Percentiles rank a stretch among this genome's conserved stretches.
These are phyloP conservation scores for Gymnocheta viridis DNA, from an alignment of 2,888 invertebrate species.

Conservation along the genomic window DNA sequence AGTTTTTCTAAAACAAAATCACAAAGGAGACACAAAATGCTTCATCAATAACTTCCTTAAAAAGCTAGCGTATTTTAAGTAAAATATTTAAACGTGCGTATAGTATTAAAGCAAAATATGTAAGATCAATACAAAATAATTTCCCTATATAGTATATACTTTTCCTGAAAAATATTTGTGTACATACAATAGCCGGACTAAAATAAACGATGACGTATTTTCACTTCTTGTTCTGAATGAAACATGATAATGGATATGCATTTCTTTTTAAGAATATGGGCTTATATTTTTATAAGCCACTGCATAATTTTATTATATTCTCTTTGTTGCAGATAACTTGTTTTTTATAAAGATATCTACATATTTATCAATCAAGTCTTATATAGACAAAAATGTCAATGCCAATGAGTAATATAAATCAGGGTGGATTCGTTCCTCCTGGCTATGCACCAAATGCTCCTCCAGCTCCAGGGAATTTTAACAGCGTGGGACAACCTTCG, in stretches of 20 bases:
- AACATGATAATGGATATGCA: no score
- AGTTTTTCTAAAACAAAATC: not conserved
- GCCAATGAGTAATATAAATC: conserved; percentile 78
- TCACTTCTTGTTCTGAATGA: no score
- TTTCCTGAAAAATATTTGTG: not conserved
- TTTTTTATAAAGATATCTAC: not conserved
- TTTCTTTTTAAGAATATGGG: no score
- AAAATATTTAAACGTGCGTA: not conserved
- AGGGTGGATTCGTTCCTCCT: conserved; percentile 79
- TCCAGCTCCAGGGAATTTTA: conserved; percentile 72
- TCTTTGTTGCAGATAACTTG: conserved; percentile 24
- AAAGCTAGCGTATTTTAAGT: no score
- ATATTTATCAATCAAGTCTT: not conserved
- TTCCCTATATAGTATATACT: not conserved
- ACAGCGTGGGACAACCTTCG: conserved; percentile 73
- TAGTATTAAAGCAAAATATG: not conserved
- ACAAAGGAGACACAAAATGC: no score
- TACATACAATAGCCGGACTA: not conserved
- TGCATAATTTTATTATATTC: not conserved
- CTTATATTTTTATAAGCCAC: not conserved
- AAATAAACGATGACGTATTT: not conserved
- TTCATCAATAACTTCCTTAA: no score
- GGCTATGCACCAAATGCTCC: conserved; percentile 73
- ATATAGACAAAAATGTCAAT: conserved; percentile 70
- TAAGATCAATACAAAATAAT: not conserved